A percentile compares a stretch with the other conserved stretches of the same genome.
Evolutionary conservation across 2,888 invertebrate genomes (phyloP).

Genomic region (Drosophila meridiana): DNA sequence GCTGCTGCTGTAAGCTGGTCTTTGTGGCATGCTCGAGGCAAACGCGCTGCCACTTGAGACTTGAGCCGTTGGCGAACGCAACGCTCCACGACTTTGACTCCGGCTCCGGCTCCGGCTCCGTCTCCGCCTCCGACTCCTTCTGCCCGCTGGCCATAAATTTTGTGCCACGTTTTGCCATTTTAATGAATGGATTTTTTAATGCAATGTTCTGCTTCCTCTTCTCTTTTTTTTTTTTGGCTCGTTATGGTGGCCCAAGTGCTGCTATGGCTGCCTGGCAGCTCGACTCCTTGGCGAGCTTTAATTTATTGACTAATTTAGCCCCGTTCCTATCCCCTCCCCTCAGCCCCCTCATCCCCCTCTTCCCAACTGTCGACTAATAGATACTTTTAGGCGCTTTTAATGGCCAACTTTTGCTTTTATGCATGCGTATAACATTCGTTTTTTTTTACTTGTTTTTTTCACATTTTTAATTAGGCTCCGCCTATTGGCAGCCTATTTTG

Average conservation of each 20-base stretch:
- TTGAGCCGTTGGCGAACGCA: slow-evolving; percentile 8
- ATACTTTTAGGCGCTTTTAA: slow-evolving; percentile 68
- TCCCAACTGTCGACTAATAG: slow-evolving; percentile 53
- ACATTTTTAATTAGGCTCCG: slow-evolving; percentile 32
- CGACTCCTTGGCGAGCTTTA: slow-evolving; percentile 54
- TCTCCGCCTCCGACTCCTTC: slow-evolving; percentile 24
- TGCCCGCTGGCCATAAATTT: slow-evolving; percentile 70
- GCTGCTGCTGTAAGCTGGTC: slow-evolving; percentile 30
- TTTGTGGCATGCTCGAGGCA: slow-evolving; percentile 46
- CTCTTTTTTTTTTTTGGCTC: slow-evolving; percentile 47
- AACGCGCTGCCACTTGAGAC: slow-evolving; percentile 57
- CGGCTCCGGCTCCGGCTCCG: slow-evolving; percentile 27
- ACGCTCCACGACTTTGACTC: slow-evolving; percentile 11
- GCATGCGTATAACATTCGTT: slow-evolving; percentile 17
- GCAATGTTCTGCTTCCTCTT: slow-evolving; percentile 60
- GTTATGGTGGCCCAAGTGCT: slow-evolving; percentile 48
- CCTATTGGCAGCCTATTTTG: slow-evolving; percentile 40
- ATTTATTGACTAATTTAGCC: slow-evolving; percentile 78
- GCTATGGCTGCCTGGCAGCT: neutral
- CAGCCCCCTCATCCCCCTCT: neutral
- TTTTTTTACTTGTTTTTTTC: neutral
- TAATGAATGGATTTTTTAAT: slow-evolving; percentile 82
- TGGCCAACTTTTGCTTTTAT: slow-evolving; percentile 55
- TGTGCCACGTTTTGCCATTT: slow-evolving; percentile 79
- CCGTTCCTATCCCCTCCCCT: neutral